Base-by-base conservation (phyloP, 2,113 vertebrate genomes). In the Myxocyprinus asiaticus region DNA sequence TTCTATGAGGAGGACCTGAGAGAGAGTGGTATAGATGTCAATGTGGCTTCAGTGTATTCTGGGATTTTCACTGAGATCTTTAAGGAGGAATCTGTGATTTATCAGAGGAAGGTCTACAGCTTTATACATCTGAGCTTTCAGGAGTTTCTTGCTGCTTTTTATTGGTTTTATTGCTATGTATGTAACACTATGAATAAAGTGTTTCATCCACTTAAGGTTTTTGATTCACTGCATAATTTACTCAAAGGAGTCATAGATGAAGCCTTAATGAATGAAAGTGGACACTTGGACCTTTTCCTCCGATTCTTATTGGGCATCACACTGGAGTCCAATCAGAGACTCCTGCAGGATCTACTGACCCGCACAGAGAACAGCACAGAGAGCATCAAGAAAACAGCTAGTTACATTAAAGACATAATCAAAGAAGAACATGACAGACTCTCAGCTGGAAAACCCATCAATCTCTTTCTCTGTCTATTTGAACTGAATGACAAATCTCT, bases 401-500 rank as follows among this genome's bases (percentile, higher is more conserved):
- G 3, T 33, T 33, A 33, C 22, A 33, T 33, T 33, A 33, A 33
- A 33, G 22, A 33, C 22, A 33, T 56, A 42, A 72, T 45, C 15
- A 72, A 58, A 58, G 56, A 72, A 33, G 22, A 33, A 1, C 22
- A 33, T 33, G 22, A 33, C 22, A 33, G 22, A 33, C 22, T 9
- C 69, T 72, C 69, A 58, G 17, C 69, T 43, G 69, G 58, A 15
- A 72, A 50, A 12, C 56, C 51, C 51, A 56, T 72, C 42, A 72
- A 72, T 58, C 69, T 72, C 17, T 58, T 53, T 7, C 53, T 58
- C 12, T 72, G 69, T 42, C n/a, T 72, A 11, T 58, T 72, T 43
- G 69, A 72, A 72, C 56, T 72, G 53, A 72, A 72, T 7, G 69
- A 72, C 50, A 58, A 51, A 15, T 72, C 53, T 45, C 33, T 72